Conservation (phyloP, 2,113 vertebrate genomes). For the Psilopsiagon aurifrons region DNA sequence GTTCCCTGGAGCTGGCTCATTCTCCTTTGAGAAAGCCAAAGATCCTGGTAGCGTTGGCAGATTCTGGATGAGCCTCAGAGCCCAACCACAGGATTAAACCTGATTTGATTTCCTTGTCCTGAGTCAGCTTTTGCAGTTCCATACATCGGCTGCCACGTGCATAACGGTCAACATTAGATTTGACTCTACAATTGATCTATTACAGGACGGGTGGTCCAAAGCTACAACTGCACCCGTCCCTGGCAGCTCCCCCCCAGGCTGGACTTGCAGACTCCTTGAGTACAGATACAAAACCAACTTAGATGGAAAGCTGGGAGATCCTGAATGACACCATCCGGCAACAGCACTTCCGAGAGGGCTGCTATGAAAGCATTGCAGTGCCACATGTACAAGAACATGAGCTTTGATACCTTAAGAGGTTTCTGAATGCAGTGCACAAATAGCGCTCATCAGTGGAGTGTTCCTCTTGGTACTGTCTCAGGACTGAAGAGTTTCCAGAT, state of each 20-base stretch:
- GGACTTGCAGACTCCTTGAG: not conserved
- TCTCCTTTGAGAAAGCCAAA: not conserved
- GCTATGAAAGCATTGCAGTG: not conserved
- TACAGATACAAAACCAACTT: too few species aligned
- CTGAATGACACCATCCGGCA: not conserved
- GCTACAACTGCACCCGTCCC: not conserved
- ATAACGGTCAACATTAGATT: not conserved
- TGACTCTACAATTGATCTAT: not conserved
- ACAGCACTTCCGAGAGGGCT: not conserved
- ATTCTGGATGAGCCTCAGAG: fast-evolving
- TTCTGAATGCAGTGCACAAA: not conserved
- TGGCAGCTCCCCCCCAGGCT: not conserved
- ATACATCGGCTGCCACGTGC: not conserved
- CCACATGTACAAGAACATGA: not conserved
- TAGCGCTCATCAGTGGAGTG: fast-evolving
- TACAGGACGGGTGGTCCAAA: not conserved
- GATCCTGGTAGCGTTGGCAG: fast-evolving
- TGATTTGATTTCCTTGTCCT: not conserved
- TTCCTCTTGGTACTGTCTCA: not conserved
- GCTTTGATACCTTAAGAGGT: not conserved
- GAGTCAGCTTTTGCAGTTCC: not conserved
- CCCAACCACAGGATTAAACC: not conserved
- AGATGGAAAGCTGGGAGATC: not conserved
- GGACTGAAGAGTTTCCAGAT: not conserved
- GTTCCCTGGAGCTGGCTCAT: not conserved